Evolutionary conservation across 2,888 invertebrate genomes (phyloP).

Genomic region (Drosophila yooni): DNA sequence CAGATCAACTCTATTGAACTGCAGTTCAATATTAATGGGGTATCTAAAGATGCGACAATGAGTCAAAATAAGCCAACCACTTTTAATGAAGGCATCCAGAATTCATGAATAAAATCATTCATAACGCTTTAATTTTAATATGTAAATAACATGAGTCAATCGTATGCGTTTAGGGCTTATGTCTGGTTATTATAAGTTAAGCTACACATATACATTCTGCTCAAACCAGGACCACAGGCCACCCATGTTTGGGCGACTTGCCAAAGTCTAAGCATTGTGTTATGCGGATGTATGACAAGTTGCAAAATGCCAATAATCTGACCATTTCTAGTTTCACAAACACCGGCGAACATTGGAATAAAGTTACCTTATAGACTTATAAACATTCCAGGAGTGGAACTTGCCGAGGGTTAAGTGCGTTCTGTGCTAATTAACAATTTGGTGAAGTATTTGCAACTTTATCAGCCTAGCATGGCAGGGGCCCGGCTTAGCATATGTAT

Average conservation of each 20-base stretch:
- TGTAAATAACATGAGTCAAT: neutral
- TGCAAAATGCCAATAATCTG: neutral
- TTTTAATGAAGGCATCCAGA: neutral
- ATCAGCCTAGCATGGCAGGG: neutral
- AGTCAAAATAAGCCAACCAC: neutral
- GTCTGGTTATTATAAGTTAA: neutral
- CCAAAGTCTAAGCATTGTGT: neutral
- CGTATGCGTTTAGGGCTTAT: neutral
- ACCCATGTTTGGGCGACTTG: neutral
- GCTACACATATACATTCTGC: neutral
- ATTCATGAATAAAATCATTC: neutral
- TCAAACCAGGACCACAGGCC: neutral
- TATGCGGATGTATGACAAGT: neutral
- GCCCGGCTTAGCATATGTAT: neutral
- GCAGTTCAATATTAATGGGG: neutral
- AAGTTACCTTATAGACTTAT: neutral
- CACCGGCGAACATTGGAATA: neutral
- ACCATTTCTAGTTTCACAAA: neutral
- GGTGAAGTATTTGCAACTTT: neutral
- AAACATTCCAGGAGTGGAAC: neutral
- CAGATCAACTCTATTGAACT: neutral
- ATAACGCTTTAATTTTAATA: neutral
- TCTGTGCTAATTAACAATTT: neutral
- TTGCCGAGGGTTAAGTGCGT: neutral
- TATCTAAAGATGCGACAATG: neutral